Evolutionary conservation across 2,797 vertebrate species (phyloP).

Genomic region (Chelon labrosus): DNA sequence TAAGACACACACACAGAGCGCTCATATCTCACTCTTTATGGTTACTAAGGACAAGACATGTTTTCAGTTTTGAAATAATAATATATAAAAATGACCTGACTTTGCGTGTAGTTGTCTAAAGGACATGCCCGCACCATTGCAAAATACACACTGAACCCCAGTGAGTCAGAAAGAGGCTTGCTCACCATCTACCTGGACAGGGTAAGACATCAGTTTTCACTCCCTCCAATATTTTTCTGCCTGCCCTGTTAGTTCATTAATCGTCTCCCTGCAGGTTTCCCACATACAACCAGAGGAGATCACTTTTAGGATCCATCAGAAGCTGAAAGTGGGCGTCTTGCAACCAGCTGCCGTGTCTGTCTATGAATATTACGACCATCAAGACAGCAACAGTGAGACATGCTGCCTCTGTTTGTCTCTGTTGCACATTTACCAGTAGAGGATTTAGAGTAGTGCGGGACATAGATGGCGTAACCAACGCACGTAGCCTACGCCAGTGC

Average conservation of each 20-base stretch:
- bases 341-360: slow-evolving; percentile 85
- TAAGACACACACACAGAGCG: slow-evolving; percentile 54
- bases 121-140: slow-evolving; percentile 82
- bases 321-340: slow-evolving; percentile 65
- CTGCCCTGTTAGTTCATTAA: fast-evolving
- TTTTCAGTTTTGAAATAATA: not conserved
- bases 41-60: not conserved
- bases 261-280: slow-evolving; percentile 54
- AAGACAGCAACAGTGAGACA: slow-evolving; percentile 25
- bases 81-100: not conserved
- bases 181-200: slow-evolving; percentile 88
- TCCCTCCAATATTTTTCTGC: fast-evolving
- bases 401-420: not conserved
- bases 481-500: too few species aligned
- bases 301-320: slow-evolving; percentile 64
- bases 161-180: slow-evolving; percentile 77
- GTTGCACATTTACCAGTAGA: too few species aligned
- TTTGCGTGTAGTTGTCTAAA: slow-evolving; percentile 72
- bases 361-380: slow-evolving; percentile 81
- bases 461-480: too few species aligned
- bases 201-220: slow-evolving; percentile 63
- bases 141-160: slow-evolving; percentile 78
- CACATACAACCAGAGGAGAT: slow-evolving; percentile 60
- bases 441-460: too few species aligned
- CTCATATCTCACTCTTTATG: not conserved